Evolutionary conservation across 2,797 vertebrate species (phyloP).

Genomic region (Notamacropus eugenii): DNA sequence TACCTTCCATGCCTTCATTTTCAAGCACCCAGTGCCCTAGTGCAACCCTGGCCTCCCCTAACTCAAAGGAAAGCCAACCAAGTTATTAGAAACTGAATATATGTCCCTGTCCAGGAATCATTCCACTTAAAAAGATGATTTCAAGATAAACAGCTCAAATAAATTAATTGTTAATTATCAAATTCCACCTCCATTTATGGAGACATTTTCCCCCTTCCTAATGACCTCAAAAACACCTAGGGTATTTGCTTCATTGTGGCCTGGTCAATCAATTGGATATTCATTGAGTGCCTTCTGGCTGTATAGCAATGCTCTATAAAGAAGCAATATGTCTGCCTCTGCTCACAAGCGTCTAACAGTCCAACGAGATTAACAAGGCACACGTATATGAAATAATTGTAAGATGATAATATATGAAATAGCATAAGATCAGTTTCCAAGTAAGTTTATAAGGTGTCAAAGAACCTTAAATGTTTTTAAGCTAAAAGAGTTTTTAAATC

Average conservation of each 20-base stretch:
- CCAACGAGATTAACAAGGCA: neutral
- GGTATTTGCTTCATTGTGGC: neutral
- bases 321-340: neutral
- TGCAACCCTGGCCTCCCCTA: neutral
- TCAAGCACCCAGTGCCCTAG: neutral
- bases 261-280: neutral
- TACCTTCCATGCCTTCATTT: neutral
- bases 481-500: neutral
- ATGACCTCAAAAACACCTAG: neutral
- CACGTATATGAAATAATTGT: neutral
- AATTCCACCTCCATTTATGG: neutral
- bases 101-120: constrained; percentile 5
- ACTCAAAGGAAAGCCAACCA: neutral
- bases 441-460: neutral
- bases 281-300: neutral
- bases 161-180: neutral
- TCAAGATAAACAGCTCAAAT: neutral
- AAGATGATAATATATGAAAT: neutral
- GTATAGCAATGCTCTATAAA: neutral
- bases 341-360: neutral
- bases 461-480: neutral
- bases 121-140: neutral
- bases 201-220: neutral
- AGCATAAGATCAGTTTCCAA: neutral
- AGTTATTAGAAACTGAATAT: neutral